Base-by-base conservation (phyloP, 2,113 vertebrate genomes). In the Syngnathus scovelli region DNA sequence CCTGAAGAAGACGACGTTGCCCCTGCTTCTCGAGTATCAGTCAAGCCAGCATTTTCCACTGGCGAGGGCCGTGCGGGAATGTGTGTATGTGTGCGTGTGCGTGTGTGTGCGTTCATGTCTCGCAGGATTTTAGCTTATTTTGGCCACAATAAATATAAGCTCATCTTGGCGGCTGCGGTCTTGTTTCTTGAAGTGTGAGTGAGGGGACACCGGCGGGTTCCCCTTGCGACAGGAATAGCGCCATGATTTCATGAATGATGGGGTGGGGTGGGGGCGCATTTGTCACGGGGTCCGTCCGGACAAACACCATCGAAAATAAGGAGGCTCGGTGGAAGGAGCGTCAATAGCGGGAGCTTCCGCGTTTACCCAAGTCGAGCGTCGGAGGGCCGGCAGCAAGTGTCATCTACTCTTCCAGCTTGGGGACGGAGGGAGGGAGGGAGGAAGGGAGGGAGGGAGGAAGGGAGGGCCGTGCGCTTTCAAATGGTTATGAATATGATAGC, bases 381-480 rank as follows among this genome's bases (percentile, higher is more conserved):
- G 78, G 78, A 83, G 76, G 74, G 84, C 86, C 87, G 85, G 82
- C 77, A 76, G 81, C 79, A 79, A 75, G 72, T 87, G 85, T 87
- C 84, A 83, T 76, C 83, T 83, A 85, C 80, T 87, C 85, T 87
- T 78, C 82, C 73, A 84, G 77, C 80, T 69, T 83, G 87, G 90
- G 89, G 27, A 33, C 27, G 27, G 27, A 33, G 27, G 27, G 27
- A 33, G 27, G 27, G 27, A 33, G 2, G 27, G 27, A 33, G n/a
- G n/a, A n/a, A n/a, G 27, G 27, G 27, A 27, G 27, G 27, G 27
- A 33, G 27, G 1, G 2, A 33, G 27, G 27, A 3, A 3, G 27
- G 27, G 86, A 85, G 90, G 89, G 89, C 87, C 85, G 74, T 83
- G 84, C 80, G 84, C 86, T 88, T 91, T 91, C 86, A 90, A 90